A percentile compares a stretch with the other conserved stretches of the same genome.
Conservation (phyloP, 2,113 vertebrate genomes). For the Poeciliopsis retropinna region DNA sequence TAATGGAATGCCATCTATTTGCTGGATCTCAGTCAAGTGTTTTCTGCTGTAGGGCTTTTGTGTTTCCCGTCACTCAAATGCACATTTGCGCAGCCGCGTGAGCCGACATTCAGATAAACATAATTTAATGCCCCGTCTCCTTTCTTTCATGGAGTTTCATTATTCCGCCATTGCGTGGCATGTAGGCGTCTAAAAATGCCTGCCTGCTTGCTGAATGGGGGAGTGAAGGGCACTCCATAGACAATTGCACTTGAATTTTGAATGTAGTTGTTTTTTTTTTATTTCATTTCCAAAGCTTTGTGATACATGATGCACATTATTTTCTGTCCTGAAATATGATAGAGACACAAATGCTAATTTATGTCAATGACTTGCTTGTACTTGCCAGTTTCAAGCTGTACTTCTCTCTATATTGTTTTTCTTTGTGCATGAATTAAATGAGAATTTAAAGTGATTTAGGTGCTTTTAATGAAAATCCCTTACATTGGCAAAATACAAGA, state of each 20-base stretch:
- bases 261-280: slow-evolving; percentile 51
- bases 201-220: slow-evolving; percentile 64
- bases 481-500: neutral
- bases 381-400: slow-evolving; percentile 30
- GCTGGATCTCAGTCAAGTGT: slow-evolving; percentile 63
- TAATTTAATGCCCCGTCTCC: slow-evolving; percentile 65
- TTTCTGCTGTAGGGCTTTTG: slow-evolving; percentile 59
- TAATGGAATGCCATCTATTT: slow-evolving; percentile 61
- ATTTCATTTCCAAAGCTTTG: slow-evolving; percentile 34
- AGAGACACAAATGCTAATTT: slow-evolving; percentile 50
- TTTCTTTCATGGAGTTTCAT: slow-evolving; percentile 66
- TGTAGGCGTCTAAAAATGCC: slow-evolving; percentile 69
- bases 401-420: slow-evolving; percentile 16
- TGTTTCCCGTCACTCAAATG: slow-evolving; percentile 52
- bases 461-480: neutral
- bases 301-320: slow-evolving; percentile 60
- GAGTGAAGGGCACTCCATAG: slow-evolving; percentile 69
- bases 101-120: slow-evolving; percentile 63
- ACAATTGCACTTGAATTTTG: slow-evolving; percentile 72
- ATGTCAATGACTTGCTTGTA: slow-evolving; percentile 58
- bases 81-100: slow-evolving; percentile 25
- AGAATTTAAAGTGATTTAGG: slow-evolving; percentile 1
- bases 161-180: slow-evolving; percentile 63
- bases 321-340: slow-evolving; percentile 55
- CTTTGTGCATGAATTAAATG: slow-evolving; percentile 10